phyloP scores from a whole-genome alignment of 2,888 invertebrate genomes.

The Drosophila putrida region DNA sequence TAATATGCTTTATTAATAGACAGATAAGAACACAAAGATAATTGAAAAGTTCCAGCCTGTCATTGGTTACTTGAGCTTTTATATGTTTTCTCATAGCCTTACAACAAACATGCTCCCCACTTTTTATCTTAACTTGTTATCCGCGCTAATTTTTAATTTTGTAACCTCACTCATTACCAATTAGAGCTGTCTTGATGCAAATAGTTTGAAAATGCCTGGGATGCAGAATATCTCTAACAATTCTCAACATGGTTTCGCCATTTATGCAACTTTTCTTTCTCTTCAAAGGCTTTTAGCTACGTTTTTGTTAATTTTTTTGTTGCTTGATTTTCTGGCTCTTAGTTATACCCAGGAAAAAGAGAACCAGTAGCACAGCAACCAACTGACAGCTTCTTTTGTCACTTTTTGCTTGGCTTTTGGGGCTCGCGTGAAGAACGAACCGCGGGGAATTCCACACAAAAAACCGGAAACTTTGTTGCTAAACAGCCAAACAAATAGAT shows the following conservation, averaged over 20 bases:
- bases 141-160: neutral
- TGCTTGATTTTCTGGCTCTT: conserved; percentile 31
- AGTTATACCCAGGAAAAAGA: conserved; percentile 48
- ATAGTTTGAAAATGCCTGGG: conserved; percentile 23
- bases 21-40: neutral
- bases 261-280: conserved; percentile 49
- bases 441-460: conserved; percentile 52
- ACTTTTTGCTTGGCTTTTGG: conserved; percentile 48
- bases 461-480: conserved; percentile 68
- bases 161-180: conserved; percentile 18
- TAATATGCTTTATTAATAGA: neutral
- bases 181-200: conserved; percentile 35
- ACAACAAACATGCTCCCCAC: neutral
- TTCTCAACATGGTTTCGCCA: conserved; percentile 56
- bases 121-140: too few species aligned
- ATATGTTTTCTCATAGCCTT: neutral
- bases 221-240: conserved; percentile 29
- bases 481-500: conserved; percentile 73
- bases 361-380: conserved; percentile 25
- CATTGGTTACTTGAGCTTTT: too few species aligned
- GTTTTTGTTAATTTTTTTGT: conserved; percentile 5
- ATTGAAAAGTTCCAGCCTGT: neutral
- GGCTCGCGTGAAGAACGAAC: conserved; percentile 44
- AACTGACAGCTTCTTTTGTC: conserved; percentile 75
- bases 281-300: conserved; percentile 49